Conservation (phyloP, 2,888 invertebrate genomes). For the Altica lythri region DNA sequence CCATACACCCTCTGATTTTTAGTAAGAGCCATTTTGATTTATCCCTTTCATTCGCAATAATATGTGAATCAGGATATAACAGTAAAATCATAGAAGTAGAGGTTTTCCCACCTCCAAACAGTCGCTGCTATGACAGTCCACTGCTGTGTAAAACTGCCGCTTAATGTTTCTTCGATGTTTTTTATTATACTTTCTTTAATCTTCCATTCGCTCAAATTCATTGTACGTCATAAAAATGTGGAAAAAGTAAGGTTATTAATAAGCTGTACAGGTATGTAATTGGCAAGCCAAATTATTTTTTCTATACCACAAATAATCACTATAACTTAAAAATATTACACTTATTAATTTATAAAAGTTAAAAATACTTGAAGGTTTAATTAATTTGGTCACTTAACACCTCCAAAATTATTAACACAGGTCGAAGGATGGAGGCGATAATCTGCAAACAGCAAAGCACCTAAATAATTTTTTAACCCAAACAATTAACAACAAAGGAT, state of each 20-base stretch:
- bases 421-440: constrained; percentile 29
- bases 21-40: too few relatives aligned
- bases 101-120: too few relatives aligned
- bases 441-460: constrained; percentile 37
- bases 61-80: too few relatives aligned
- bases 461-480: too few relatives aligned
- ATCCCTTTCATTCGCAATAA: too few relatives aligned
- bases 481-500: too few relatives aligned
- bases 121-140: too few relatives aligned
- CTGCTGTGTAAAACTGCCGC: too few relatives aligned
- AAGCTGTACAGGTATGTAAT: constrained; percentile 15
- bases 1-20: too few relatives aligned
- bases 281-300: constrained; percentile 4
- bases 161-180: constrained; percentile 92
- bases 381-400: constrained; percentile 24
- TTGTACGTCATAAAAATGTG: constrained; percentile 39
- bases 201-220: constrained; percentile 79
- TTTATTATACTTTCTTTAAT: constrained; percentile 93
- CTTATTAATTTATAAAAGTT: constrained; percentile 25
- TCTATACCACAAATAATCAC: too few relatives aligned
- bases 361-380: constrained; percentile 13
- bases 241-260: constrained; percentile 34
- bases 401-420: constrained; percentile 34
- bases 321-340: constrained; percentile 12
- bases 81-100: too few relatives aligned